phyloP scores from a whole-genome alignment of 2,113 vertebrate species.

The Sylvilagus bachmani region DNA sequence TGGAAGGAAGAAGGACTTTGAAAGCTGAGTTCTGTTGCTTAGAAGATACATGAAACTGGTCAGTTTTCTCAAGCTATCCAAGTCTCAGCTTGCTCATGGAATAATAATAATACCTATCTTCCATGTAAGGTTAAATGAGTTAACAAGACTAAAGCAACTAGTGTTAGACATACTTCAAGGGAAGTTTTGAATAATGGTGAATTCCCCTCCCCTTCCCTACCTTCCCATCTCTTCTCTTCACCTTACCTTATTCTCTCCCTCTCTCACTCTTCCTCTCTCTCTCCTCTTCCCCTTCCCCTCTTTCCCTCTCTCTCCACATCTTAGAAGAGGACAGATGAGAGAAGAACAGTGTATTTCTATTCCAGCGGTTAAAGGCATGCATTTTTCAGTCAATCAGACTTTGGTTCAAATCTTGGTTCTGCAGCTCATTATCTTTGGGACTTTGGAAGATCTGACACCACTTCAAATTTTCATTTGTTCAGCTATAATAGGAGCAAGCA shows the following conservation, averaged over 20 bases:
- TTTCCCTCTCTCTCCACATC: background rate
- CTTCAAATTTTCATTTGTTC: background rate
- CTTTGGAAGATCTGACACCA: background rate
- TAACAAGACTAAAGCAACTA: background rate
- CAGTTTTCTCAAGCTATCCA: conserved; percentile 13
- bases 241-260: background rate
- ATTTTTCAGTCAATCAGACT: background rate
- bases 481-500: background rate
- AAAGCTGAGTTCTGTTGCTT: background rate
- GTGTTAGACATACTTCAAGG: background rate
- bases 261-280: background rate
- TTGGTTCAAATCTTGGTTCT: background rate
- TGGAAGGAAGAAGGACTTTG: background rate
- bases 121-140: background rate
- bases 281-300: background rate
- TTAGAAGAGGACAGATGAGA: background rate
- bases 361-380: background rate
- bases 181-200: background rate
- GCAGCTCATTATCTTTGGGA: background rate
- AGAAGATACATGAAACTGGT: fast-evolving
- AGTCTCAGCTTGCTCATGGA: conserved; percentile 20
- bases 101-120: background rate
- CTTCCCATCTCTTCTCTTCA: too few relatives aligned
- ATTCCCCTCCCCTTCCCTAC: background rate
- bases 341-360: background rate